Base-by-base conservation (phyloP, 2,113 vertebrate genomes). In the Beaufortia kweichowensis region DNA sequence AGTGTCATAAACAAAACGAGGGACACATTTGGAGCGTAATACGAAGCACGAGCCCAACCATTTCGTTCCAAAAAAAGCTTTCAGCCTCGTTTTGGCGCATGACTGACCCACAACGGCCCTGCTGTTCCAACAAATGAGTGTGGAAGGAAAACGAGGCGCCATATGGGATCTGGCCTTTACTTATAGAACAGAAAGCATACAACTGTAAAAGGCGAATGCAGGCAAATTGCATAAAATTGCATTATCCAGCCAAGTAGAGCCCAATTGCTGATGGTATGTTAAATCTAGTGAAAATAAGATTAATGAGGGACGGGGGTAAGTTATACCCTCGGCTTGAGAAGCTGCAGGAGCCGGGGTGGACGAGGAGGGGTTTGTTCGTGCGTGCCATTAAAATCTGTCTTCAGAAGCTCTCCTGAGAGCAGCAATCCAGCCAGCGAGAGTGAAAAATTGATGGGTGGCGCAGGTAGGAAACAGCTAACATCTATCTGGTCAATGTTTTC, bases 281-380 rank as follows among this genome's bases (percentile, higher is more conserved):
- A 91, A 90, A 89, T 91, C 82, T 82, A 83, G 80, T 84, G 82
- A 88, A 90, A 90, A 90, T 82, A 89, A 87, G 85, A 91, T 87
- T 83, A 91, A 91, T 88, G 88, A 88, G 85, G 55, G 85, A 75
- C 33, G 60, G 77, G 72, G 67, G 85, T 82, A 61, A 29, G 71
- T 74, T 74, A 74, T 46, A 88, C 83, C 73, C 72, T 81, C 77
- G 78, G 84, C 80, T 46, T 21, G 60, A 41, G 28, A 50, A 78
- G 56, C 55, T 73, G 67, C 39, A 77, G 29, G 66, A 81, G 79
- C 81, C 79, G 70, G 53, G 55, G 80, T 11, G 87, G 76, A 33
- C 21, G 67, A 68, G 66, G 50, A 59, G n/a, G 50, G 83, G 77
- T 75, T 86, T 84, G 86, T 84, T 82, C 59, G 53, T 85, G 84